Evolutionary conservation across 2,797 vertebrate species (phyloP), one percentile per base, ranked within the genome.

Genomic region (Syngnathus acus): DNA sequence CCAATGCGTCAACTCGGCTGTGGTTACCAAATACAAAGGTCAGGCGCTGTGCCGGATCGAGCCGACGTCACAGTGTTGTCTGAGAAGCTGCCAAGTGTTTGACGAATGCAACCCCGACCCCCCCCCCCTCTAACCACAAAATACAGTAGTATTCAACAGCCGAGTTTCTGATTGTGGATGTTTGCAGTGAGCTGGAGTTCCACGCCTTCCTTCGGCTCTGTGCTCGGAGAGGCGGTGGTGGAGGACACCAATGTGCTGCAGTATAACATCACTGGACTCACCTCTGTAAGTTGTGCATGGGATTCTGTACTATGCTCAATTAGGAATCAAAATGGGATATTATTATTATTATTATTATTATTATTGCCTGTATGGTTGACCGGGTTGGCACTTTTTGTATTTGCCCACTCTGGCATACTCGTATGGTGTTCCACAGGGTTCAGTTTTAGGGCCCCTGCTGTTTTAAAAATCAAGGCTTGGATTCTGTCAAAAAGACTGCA

Each of bases 11-110:
- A 95, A 94, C 72, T 94, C 93, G 0, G 94, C 95, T 0, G 88
- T 95, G 4, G 92, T 96, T 74, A 97, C 95, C 74, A 96, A 94
- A 80, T 97, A 95, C 83, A 94, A 92, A 86, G 94, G 95, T 97
- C 72, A 83, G 84, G 45, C 47, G 43, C 43, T 48, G 42, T 64
- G 45, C 45, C 8, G 43, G 14, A 50, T 64, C 61, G 42, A 64
- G 9, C 14, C 45, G 21, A 32, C 45, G 62, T 26, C 21, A 48
- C 62, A 2, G 16, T 19, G 37, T 37, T 57, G 13, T 37, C 26
- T 57, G 8, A 23, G 53, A 9, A 54, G 53, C 23, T 54, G 53
- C 53, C 53, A 54, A 54, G 21, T 32, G 26, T 57, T 16, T 37
- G 54, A 37, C 26, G 2, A 11, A 57, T 8, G 26, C 26, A 32